Base-by-base conservation (phyloP, 2,113 vertebrate genomes). In the Megatriorchis doriae region DNA sequence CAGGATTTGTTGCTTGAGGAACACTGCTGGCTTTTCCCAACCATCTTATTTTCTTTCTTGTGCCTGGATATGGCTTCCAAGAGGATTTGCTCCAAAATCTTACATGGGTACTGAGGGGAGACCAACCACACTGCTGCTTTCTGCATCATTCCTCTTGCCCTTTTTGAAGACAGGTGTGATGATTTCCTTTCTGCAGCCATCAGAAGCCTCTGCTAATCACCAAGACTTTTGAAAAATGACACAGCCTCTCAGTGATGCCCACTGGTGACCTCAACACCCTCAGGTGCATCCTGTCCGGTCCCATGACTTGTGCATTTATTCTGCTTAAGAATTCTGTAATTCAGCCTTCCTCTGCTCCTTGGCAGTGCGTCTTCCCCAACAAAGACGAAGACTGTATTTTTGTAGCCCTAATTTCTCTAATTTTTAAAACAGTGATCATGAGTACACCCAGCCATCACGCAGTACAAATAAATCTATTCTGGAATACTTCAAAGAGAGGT, bases 231-330 rank as follows among this genome's bases (percentile, higher is more conserved):
- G 11, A 77, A 43, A 82, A 71, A 56, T 42, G 14, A 21, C 32
- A 56, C 36, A 63, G 32, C 5, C 21, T 25, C 31, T 66, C 72
- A 47, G n/a, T 53, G 45, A 29, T 25, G 50, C 8, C 26, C 38
- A 36, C 38, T 45, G n/a, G 18, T 1, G 4, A 72, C 34, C 38
- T 72, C 58, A 59, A 23, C 36, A 85, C 5, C 18, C 38, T 72
- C 2, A 0, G 15, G 16, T 72, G 16, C 43, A 45, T 29, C 34
- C 16, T 71, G 32, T 36, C 26, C 0, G 0, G 16, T 45, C 22
- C 27, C 13, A 29, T 16, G 43, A 36, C 31, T 71, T 65, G 17
- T 23, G 21, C 21, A n/a, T 34, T 79, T 71, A 34, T 45, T 72
- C 43, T 61, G 20, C 16, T 62, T 74, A 61, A 48, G 40, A 32